Conservation (phyloP, 2,888 invertebrate genomes). For the Fragum fragum region DNA sequence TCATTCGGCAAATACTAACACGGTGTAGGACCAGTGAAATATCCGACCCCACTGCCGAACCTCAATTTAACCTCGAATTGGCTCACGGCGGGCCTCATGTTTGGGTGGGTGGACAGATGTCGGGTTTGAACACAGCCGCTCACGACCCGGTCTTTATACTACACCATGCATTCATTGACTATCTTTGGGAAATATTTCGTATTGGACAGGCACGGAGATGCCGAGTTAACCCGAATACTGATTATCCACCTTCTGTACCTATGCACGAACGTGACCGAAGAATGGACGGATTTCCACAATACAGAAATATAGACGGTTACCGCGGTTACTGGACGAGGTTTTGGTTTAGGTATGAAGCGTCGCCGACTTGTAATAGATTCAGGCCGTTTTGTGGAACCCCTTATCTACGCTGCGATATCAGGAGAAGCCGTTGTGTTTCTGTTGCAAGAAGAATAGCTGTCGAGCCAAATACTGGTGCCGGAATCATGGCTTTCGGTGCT, state of each 20-base stretch:
- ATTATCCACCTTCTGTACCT: constrained; percentile 64
- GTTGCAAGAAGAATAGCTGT: constrained; percentile 19
- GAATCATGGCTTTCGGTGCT: constrained; percentile 25
- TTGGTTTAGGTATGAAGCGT: constrained; percentile 61
- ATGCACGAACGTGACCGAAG: constrained; percentile 50
- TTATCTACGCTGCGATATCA: constrained; percentile 56
- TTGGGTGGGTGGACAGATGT: constrained; percentile 79
- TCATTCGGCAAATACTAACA: constrained; percentile 64
- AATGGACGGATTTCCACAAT: constrained; percentile 58
- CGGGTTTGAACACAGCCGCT: constrained; percentile 74
- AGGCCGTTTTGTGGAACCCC: constrained; percentile 63
- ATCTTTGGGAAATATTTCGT: constrained; percentile 78
- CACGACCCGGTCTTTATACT: constrained; percentile 79
- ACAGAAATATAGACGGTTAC: constrained; percentile 65
- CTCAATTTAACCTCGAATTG: constrained; percentile 60
- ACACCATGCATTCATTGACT: constrained; percentile 80
- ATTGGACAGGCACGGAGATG: constrained; percentile 61
- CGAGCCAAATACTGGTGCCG: constrained; percentile 15
- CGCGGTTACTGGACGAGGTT: constrained; percentile 57
- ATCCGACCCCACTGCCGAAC: constrained; percentile 58
- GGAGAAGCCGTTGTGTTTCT: constrained; percentile 47
- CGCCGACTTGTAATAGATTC: constrained; percentile 58
- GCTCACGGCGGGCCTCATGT: constrained; percentile 77
- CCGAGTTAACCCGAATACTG: constrained; percentile 62
- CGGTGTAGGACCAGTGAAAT: constrained; percentile 63